These are phyloP conservation scores for Cephonodes hylas DNA, from an alignment of 2,888 invertebrate species.

Conservation along the genomic window DNA sequence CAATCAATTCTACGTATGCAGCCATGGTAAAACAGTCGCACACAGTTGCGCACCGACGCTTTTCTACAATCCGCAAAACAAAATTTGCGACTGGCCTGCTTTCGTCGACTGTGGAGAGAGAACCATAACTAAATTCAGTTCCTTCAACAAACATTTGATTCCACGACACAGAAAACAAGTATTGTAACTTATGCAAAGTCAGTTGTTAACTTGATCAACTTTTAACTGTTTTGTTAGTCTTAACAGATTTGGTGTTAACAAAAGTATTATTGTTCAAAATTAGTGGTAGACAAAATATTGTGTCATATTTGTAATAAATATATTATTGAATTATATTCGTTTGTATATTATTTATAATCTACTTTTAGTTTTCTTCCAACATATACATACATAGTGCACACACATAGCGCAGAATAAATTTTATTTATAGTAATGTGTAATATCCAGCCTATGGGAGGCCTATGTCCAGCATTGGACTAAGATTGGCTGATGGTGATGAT, in stretches of 20 bases:
- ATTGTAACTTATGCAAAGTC: not conserved
- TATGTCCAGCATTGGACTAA: no score
- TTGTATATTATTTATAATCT: no score
- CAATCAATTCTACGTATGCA: constrained; percentile 44
- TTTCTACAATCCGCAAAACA: constrained; percentile 36
- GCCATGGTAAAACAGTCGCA: constrained; percentile 33
- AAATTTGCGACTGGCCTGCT: constrained; percentile 42
- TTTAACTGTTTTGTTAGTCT: not conserved
- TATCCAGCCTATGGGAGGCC: not conserved
- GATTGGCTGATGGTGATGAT: no score
- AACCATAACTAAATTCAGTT: constrained; percentile 19
- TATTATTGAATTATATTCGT: no score
- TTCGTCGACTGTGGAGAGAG: constrained; percentile 46
- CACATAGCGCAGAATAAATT: no score
- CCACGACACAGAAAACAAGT: not conserved
- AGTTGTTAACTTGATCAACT: no score
- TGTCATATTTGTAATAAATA: not conserved
- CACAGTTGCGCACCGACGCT: constrained; percentile 34
- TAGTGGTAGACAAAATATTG: not conserved
- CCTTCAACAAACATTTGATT: constrained; percentile 33
- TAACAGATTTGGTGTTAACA: not conserved
- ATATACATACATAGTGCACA: no score
- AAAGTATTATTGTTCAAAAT: not conserved
- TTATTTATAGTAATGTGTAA: no score
- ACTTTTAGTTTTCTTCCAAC: no score